Evolutionary conservation across 2,113 vertebrate genomes (phyloP).

Genomic region (Bubo scandiacus): DNA sequence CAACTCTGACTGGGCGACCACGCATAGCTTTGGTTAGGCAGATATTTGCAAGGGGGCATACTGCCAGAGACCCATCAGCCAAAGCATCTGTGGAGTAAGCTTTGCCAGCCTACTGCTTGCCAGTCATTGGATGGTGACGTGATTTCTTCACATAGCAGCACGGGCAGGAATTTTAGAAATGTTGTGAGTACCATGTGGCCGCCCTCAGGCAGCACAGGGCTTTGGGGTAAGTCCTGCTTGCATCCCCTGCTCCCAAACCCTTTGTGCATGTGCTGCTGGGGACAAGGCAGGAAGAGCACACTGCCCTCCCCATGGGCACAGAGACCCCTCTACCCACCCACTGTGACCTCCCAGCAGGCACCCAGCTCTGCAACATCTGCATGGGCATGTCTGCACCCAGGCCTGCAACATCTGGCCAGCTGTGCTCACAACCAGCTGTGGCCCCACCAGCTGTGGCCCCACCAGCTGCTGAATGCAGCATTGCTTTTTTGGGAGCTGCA

Average conservation of each 20-base stretch:
- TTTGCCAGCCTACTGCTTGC: background rate
- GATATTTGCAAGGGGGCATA: background rate
- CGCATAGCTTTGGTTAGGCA: accelerated
- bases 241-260: accelerated
- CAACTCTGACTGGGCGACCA: too few species aligned
- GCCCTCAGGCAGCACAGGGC: accelerated
- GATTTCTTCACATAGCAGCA: background rate
- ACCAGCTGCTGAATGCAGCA: accelerated
- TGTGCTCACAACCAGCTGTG: background rate
- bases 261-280: accelerated
- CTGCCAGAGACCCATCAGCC: background rate
- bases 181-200: accelerated
- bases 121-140: accelerated
- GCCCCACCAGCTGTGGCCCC: background rate
- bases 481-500: background rate
- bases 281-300: accelerated
- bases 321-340: accelerated
- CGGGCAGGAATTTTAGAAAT: background rate
- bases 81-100: accelerated
- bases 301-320: accelerated
- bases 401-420: background rate
- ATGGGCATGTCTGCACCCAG: background rate
- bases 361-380: background rate
- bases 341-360: accelerated
- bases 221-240: accelerated